Conservation (phyloP, 1,140 invertebrate species). For the Subanguina moxae region DNA sequence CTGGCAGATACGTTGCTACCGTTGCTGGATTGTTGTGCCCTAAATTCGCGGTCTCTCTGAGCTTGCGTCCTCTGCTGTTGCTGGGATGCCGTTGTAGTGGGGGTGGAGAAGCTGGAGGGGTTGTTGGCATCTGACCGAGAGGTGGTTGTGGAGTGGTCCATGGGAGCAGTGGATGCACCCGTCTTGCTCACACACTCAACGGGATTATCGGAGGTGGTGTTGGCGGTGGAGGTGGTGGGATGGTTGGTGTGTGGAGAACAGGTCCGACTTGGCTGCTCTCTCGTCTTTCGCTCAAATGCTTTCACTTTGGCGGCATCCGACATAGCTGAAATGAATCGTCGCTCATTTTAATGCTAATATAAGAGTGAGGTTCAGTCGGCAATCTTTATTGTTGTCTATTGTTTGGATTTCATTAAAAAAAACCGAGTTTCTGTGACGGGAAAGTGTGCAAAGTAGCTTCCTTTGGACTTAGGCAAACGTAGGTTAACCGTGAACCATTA, state of each 20-base stretch:
- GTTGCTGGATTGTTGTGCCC: constrained; percentile 9
- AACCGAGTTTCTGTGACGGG: too few relatives aligned
- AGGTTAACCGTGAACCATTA: too few relatives aligned
- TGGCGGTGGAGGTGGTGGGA: neutral
- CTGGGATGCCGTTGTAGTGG: neutral
- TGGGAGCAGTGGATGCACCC: neutral
- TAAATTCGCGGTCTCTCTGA: constrained; percentile 1
- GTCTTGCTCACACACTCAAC: neutral
- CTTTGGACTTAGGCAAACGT: too few relatives aligned
- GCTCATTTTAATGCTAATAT: too few relatives aligned
- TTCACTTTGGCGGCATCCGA: constrained; percentile 21
- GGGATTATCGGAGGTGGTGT: neutral
- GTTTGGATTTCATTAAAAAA: too few relatives aligned
- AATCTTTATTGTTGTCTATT: too few relatives aligned
- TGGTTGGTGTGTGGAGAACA: neutral
- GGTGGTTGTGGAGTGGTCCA: constrained; percentile 1
- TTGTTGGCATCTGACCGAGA: neutral
- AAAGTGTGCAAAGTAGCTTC: too few relatives aligned
- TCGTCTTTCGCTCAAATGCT: constrained; percentile 12
- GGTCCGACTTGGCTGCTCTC: neutral
- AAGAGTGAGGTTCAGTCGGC: too few relatives aligned
- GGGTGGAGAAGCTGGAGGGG: neutral
- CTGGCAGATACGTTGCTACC: neutral
- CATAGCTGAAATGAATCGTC: constrained; percentile 20
- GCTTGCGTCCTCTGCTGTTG: neutral